A percentile compares a stretch with the other conserved stretches of the same genome.
phyloP scores from a whole-genome alignment of 2,113 vertebrate genomes.

The Sebastes schlegelii region DNA sequence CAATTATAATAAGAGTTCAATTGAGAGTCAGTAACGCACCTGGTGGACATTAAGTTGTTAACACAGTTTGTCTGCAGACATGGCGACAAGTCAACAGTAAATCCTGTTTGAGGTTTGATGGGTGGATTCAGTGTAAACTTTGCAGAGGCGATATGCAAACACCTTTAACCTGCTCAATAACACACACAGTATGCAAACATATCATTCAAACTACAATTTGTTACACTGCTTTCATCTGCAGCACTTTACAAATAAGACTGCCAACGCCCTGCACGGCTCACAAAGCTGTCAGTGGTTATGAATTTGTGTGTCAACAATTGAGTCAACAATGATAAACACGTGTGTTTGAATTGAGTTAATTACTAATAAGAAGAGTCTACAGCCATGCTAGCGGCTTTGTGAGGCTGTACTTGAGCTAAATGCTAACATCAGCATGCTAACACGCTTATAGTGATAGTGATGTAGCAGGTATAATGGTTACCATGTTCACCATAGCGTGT shows the following conservation, averaged over 20 bases:
- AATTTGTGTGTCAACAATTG: not conserved
- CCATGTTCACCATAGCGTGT: not conserved
- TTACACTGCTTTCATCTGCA: not conserved
- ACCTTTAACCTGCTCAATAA: not conserved
- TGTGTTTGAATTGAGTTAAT: conserved; percentile 1
- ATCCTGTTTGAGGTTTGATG: conserved; percentile 10
- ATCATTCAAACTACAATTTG: not conserved
- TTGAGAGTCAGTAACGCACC: conserved; percentile 1
- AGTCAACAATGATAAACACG: not conserved
- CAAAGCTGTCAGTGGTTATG: conserved; percentile 21
- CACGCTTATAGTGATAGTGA: not conserved
- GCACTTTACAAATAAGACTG: not conserved
- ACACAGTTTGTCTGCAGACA: not conserved
- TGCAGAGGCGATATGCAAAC: conserved; percentile 12
- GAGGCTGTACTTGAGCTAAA: not conserved
- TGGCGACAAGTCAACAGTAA: not conserved
- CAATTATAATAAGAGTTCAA: conserved; percentile 18
- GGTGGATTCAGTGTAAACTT: conserved; percentile 21
- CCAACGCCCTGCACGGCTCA: conserved; percentile 2
- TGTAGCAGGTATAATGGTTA: not conserved
- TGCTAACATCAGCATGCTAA: not conserved
- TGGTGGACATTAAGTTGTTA: conserved; percentile 1
- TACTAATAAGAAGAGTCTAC: not conserved
- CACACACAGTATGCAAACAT: conserved; percentile 38
- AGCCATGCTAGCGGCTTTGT: not conserved